Percentiles rank a stretch among this genome's conserved stretches.
Evolutionary conservation across 1,140 invertebrate species (phyloP).

Genomic region (Sycobia sp.): DNA sequence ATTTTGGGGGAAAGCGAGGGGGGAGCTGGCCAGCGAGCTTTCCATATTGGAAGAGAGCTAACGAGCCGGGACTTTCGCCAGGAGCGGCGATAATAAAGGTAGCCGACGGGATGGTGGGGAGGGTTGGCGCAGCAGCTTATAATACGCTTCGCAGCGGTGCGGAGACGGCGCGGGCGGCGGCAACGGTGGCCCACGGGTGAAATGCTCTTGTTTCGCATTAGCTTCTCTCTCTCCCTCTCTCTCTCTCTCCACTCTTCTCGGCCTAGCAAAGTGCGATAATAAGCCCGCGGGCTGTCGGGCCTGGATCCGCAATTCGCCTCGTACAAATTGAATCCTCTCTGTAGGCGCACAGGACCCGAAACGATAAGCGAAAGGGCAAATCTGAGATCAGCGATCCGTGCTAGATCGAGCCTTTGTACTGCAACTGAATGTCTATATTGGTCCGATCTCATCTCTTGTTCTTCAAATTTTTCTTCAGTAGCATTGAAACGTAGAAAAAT

Average conservation of each 20-base stretch:
- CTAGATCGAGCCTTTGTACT: conserved; percentile 50
- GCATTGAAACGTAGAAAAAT: too few species aligned
- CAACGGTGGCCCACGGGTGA: conserved; percentile 18
- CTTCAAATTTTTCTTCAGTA: too few species aligned
- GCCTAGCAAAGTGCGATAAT: conserved; percentile 57
- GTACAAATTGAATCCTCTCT: conserved; percentile 57
- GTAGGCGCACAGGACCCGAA: conserved; percentile 41
- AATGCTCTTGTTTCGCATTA: conserved; percentile 42
- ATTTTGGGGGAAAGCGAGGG: conserved; percentile 21
- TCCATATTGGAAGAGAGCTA: conserved; percentile 3
- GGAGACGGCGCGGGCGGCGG: not conserved
- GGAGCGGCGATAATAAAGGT: not conserved
- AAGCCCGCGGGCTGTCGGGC: conserved; percentile 57
- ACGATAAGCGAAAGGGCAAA: conserved; percentile 42
- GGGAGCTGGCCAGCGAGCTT: not conserved
- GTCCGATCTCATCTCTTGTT: too few species aligned
- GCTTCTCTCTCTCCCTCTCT: too few species aligned
- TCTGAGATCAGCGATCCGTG: conserved; percentile 58
- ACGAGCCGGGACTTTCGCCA: not conserved
- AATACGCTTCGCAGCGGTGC: not conserved
- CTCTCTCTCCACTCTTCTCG: conserved; percentile 17
- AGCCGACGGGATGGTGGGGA: too few species aligned
- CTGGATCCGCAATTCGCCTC: conserved; percentile 56
- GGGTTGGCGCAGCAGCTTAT: not conserved
- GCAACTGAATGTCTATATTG: too few species aligned